phyloP scores from a whole-genome alignment of 2,888 invertebrate genomes.

The Timema cristinae region DNA sequence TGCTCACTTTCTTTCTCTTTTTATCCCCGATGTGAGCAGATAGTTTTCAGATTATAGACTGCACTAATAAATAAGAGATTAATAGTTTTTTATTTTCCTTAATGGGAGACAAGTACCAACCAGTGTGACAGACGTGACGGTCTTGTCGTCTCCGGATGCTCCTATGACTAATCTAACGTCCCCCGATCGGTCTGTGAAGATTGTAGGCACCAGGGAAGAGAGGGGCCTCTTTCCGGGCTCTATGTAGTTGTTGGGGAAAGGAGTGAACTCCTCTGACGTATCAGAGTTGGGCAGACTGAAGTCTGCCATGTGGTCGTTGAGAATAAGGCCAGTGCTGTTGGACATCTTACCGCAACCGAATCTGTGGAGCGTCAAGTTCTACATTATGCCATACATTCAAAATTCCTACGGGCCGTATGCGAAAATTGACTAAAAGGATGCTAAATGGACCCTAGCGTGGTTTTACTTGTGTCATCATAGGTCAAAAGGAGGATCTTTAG shows the following conservation, averaged over 20 bases:
- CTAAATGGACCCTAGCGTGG: no score
- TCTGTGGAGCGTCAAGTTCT: slow-evolving; percentile 44
- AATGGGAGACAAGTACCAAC: slow-evolving; percentile 32
- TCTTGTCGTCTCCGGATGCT: slow-evolving; percentile 53
- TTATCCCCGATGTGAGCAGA: no score
- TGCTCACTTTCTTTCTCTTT: no score
- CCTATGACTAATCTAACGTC: slow-evolving; percentile 50
- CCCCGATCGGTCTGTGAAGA: slow-evolving; percentile 61
- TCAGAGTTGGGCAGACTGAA: slow-evolving; percentile 70
- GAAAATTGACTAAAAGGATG: neutral
- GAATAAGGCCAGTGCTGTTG: slow-evolving; percentile 69
- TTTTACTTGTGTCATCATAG: no score
- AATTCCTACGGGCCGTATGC: no score
- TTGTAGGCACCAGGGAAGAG: slow-evolving; percentile 86
- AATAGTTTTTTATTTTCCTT: no score
- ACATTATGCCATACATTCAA: neutral
- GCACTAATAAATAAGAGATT: no score
- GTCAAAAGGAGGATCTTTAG: neutral
- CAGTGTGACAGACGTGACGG: slow-evolving; percentile 48
- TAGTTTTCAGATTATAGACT: no score
- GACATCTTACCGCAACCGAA: slow-evolving; percentile 79
- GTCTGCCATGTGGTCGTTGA: slow-evolving; percentile 89
- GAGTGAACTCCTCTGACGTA: slow-evolving; percentile 66
- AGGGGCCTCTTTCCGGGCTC: slow-evolving; percentile 76
- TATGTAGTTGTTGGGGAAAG: slow-evolving; percentile 81